Evolutionary conservation across 2,888 invertebrate species (phyloP).

Genomic region (Scaptomyza polygonia): DNA sequence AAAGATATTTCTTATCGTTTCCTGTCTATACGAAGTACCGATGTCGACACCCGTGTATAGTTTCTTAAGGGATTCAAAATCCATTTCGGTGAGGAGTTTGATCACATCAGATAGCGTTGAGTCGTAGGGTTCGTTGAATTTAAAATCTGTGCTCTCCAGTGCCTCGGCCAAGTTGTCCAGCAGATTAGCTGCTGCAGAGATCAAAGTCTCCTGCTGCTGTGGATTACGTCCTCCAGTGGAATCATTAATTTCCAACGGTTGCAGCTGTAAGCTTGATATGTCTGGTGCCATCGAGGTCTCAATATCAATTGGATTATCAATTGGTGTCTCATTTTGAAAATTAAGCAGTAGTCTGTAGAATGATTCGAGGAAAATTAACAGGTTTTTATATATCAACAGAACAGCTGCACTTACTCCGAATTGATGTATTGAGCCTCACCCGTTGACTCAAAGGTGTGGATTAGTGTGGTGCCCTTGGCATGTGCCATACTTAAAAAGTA

Average conservation of each 20-base stretch:
- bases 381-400: too few relatives aligned
- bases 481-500: constrained; percentile 83
- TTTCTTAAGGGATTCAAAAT: constrained; percentile 82
- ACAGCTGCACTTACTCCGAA: constrained; percentile 78
- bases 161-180: constrained; percentile 83
- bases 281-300: constrained; percentile 83
- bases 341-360: constrained; percentile 77
- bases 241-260: constrained; percentile 80
- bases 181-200: constrained; percentile 75
- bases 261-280: constrained; percentile 75
- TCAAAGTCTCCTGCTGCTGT: constrained; percentile 81
- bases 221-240: constrained; percentile 84
- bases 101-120: constrained; percentile 83
- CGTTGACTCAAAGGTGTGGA: constrained; percentile 84
- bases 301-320: constrained; percentile 83
- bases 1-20: constrained; percentile 90
- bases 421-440: constrained; percentile 84
- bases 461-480: constrained; percentile 83
- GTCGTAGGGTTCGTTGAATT: constrained; percentile 84
- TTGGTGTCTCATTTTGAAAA: constrained; percentile 82
- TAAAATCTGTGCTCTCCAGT: constrained; percentile 82
- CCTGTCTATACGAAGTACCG: constrained; percentile 90
- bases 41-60: constrained; percentile 87
- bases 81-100: constrained; percentile 82
- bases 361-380: background rate